Percentiles rank a stretch among this genome's conserved stretches.
Evolutionary conservation across 2,888 invertebrate species (phyloP).

Genomic region (Drosophila maculinotata): DNA sequence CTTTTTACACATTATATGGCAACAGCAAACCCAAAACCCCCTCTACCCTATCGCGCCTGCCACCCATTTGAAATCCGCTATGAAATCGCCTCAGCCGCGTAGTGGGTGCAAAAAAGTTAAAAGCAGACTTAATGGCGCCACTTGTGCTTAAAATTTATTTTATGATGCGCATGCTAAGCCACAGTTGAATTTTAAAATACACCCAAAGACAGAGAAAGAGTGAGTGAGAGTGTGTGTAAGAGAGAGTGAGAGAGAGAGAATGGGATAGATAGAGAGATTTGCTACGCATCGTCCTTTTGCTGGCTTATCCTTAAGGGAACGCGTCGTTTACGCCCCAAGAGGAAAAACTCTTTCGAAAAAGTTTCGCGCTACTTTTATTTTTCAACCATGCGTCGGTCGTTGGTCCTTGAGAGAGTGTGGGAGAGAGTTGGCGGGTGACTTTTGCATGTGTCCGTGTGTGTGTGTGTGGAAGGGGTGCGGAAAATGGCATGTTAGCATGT

Average conservation of each 20-base stretch:
- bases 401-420: constrained; percentile 7
- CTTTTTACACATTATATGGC: constrained; percentile 66
- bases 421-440: constrained; percentile 12
- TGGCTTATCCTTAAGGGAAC: constrained; percentile 72
- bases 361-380: constrained; percentile 60
- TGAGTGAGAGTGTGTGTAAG: background rate
- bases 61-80: constrained; percentile 37
- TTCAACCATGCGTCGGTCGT: constrained; percentile 18
- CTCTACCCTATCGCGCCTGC: background rate
- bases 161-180: constrained; percentile 78
- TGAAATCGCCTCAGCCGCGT: constrained; percentile 61
- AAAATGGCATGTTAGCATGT: constrained; percentile 76
- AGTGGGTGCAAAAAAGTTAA: constrained; percentile 77
- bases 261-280: constrained; percentile 30
- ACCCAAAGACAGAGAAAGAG: constrained; percentile 23
- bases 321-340: constrained; percentile 55
- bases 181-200: constrained; percentile 81
- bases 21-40: constrained; percentile 19
- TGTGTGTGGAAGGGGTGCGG: constrained; percentile 50
- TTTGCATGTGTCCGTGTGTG: constrained; percentile 14
- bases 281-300: constrained; percentile 55
- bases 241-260: background rate
- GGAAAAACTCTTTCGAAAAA: constrained; percentile 74
- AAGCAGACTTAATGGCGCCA: constrained; percentile 82
- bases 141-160: constrained; percentile 82